Evolutionary conservation across 2,888 invertebrate genomes (phyloP).

Genomic region (Flexamia atlantica): DNA sequence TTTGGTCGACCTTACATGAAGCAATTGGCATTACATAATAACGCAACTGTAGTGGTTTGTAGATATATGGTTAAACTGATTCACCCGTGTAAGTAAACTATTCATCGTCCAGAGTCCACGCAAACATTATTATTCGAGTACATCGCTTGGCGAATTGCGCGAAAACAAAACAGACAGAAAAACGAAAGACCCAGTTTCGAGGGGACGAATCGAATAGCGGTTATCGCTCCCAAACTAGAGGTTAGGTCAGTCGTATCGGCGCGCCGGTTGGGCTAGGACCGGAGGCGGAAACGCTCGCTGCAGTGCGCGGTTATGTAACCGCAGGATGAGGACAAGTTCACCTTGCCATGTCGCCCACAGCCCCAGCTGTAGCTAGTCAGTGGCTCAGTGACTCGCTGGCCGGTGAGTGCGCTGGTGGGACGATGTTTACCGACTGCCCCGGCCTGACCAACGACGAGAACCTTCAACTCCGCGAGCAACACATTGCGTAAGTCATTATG

Average conservation of each 20-base stretch:
- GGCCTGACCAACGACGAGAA: constrained; percentile 10
- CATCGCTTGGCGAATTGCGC: too few species aligned
- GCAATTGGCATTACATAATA: too few species aligned
- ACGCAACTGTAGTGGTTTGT: too few species aligned
- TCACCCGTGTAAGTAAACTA: too few species aligned
- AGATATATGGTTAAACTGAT: too few species aligned
- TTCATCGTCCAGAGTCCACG: too few species aligned
- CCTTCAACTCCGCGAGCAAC: constrained; percentile 40
- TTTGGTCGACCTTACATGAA: too few species aligned
- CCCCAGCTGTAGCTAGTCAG: neutral
- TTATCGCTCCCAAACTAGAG: too few species aligned
- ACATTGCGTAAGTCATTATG: constrained; percentile 43
- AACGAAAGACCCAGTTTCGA: too few species aligned
- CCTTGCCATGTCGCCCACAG: constrained; percentile 1
- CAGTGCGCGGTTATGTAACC: neutral
- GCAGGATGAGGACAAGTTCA: constrained; percentile 20
- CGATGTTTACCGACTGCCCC: neutral
- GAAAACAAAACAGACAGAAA: too few species aligned
- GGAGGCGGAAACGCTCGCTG: neutral
- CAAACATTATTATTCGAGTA: too few species aligned
- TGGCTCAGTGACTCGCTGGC: neutral
- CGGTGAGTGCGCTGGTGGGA: neutral
- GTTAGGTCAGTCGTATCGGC: neutral
- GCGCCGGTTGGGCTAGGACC: neutral
- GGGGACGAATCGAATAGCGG: too few species aligned